Evolutionary conservation across 2,888 invertebrate genomes (phyloP).

Genomic region (Euplexia lucipara): DNA sequence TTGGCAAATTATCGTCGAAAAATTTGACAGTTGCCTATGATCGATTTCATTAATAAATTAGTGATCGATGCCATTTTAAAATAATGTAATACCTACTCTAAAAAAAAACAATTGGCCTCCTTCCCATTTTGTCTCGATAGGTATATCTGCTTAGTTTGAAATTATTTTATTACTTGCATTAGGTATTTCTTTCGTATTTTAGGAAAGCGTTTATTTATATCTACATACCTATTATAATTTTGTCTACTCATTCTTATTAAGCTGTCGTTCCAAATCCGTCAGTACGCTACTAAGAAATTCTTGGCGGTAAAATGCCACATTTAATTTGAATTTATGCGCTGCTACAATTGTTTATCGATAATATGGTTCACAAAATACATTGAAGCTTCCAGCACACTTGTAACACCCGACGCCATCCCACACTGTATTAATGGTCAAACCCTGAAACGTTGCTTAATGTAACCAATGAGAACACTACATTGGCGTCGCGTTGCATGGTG

Average conservation of each 20-base stretch:
- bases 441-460: no score
- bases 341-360: slow-evolving; percentile 3
- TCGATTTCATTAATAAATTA: no score
- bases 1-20: neutral
- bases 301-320: slow-evolving; percentile 20
- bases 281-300: slow-evolving; percentile 1
- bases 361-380: neutral
- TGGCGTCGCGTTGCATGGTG: no score
- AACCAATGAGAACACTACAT: no score
- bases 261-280: neutral
- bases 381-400: no score
- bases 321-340: slow-evolving; percentile 14
- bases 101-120: neutral
- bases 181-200: neutral
- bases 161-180: neutral
- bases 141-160: no score
- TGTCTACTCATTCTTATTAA: neutral
- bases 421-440: no score
- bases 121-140: neutral
- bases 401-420: no score
- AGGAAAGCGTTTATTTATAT: neutral
- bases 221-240: neutral
- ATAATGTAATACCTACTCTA: neutral
- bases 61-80: neutral
- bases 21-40: no score